Evolutionary conservation across 2,797 vertebrate species (phyloP), one percentile per base, ranked within the genome.

Genomic region (Oceanodroma leucorhoa): DNA sequence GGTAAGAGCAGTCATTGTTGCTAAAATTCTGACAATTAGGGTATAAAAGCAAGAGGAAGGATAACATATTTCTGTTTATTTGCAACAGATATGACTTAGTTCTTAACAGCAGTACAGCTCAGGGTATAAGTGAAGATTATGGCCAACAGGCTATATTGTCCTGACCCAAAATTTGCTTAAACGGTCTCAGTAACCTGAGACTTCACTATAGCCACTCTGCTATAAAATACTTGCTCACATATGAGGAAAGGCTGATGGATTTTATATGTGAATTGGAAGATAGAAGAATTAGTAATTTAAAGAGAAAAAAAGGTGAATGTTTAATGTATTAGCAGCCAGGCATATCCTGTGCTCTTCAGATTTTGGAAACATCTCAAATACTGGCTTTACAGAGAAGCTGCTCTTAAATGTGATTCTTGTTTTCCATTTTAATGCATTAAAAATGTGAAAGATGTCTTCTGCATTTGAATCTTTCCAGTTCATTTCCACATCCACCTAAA

Each of bases 1-100:
- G 10, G 0, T 58, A 66, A 90, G 14, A 76, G n/a, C n/a, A 64
- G 20, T 50, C 24, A 76, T 43, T 0, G 3, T 48, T 2, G 0
- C 30, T 50, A 82, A 87, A 94, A 81, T 80, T 77, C 29, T 66
- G 51, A 78, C 5, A 53, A 43, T 36, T 50, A 58, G 5, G 10
- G 14, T 78, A 67, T 27, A 54, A 66, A 78, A 48, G 6, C 18
- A 71, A 62, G 26, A 45, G 12, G 9, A 82, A 50, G 1, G 12
- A 19, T 32, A 78, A 27, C 4, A 24, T 66, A 50, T 26, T 61
- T 65, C 20, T 64, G 18, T 11, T 13, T 30, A 21, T 66, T 83
- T 83, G 34, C 8, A 58, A 41, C 24, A 78, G 20, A 32, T 71
- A 41, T 26, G 10, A 43, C 48, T 70, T 45, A 14, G 1, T 45